Base-by-base conservation (phyloP, 2,888 invertebrate genomes). In the Metacarcinus magister region DNA sequence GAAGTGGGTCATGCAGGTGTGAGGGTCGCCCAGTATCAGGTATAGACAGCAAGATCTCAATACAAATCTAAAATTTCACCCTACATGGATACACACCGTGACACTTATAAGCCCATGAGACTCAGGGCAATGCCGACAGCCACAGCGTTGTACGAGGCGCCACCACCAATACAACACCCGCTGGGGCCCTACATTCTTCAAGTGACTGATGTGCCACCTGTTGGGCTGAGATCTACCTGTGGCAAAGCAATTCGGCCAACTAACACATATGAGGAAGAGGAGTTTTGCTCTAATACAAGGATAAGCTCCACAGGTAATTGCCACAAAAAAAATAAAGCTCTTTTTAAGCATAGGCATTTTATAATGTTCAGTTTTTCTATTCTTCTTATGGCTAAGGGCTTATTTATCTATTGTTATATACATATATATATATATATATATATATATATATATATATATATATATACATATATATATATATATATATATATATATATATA, bases 161-260 rank as follows among this genome's bases (percentile, higher is more conserved):
- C 75, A 75, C 28, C n/a, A 75, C 28, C 75, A 23, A 75, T 28
- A n/a, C 28, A 5, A 28, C 23, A 16, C 8, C 28, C 75, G 7
- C 28, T 75, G 28, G 10, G 75, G 28, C 60, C 23, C 60, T 75
- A 75, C 75, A 54, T 54, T 54, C 16, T 39, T 39, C 60, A 23
- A 10, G 28, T 75, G 75, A 75, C 75, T 75, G 75, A 75, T 75
- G 75, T 28, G 28, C 75, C 75, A 75, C 75, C 75, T 75, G 75
- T 75, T 75, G 75, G n/a, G 28, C 75, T 75, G n/a, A 75, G 75
- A 75, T 75, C 28, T 75, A 5, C n/a, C 28, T n/a, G n/a, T n/a
- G 75, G n/a, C 8, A 75, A 28, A 75, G n/a, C n/a, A 75, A 8
- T 75, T 75, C 75, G 28, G 75, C n/a, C 23, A n/a, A 75, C 28